Conservation (phyloP, 2,113 vertebrate species). For the Pachypanchax playfairii region DNA sequence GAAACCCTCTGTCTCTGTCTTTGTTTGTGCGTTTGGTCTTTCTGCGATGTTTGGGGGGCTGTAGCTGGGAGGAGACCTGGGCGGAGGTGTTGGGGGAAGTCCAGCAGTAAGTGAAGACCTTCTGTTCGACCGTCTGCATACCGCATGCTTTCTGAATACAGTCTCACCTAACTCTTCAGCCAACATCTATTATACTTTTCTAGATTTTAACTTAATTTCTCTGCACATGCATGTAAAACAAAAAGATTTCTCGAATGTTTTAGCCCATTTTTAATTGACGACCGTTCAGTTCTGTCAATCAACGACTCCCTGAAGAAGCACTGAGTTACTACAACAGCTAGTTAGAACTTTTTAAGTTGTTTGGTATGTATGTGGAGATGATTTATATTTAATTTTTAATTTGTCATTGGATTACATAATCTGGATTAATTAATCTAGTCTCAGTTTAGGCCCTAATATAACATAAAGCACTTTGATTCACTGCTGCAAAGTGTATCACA, state of each 20-base stretch:
- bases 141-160: constrained; percentile 45
- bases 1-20: constrained; percentile 72
- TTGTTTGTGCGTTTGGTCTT: constrained; percentile 58
- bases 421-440: too few relatives aligned
- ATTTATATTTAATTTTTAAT: too few relatives aligned
- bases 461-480: too few relatives aligned
- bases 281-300: neutral
- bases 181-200: neutral
- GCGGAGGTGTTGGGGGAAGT: constrained; percentile 99
- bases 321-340: too few relatives aligned
- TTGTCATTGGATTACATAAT: too few relatives aligned
- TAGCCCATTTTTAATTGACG: neutral
- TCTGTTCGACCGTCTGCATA: constrained; percentile 68
- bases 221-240: neutral
- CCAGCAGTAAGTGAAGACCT: constrained; percentile 94
- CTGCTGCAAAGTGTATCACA: too few relatives aligned
- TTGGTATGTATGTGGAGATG: too few relatives aligned
- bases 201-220: neutral
- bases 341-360: too few relatives aligned
- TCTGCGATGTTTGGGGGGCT: constrained; percentile 72
- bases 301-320: too few relatives aligned
- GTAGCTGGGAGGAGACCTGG: constrained; percentile 99
- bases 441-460: neutral
- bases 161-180: constrained; percentile 17
- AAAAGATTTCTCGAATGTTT: constrained; percentile 23